Base-by-base conservation (phyloP, 1,140 invertebrate species). In the Rhopalosiphum padi region DNA sequence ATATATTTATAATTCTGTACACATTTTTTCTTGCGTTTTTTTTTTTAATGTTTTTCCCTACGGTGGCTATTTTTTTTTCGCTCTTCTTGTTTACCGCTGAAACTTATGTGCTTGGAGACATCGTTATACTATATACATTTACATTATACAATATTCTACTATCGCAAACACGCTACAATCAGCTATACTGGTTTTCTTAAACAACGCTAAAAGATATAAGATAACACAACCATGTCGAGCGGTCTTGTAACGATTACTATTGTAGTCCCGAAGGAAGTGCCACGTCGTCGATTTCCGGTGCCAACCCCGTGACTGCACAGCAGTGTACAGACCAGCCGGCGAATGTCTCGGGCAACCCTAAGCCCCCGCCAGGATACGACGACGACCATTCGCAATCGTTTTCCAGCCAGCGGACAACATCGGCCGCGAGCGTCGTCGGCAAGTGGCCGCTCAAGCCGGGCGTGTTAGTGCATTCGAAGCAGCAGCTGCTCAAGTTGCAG, bases 391-490 rank as follows among this genome's bases (percentile, higher is more conserved):
- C 51, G 22, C 68, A 53, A 85, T 53, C 68, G n/a, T 37, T n/a
- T 25, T 48, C 37, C 43, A n/a, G 43, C n/a, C 37, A 82, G 35
- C 46, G 51, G 51, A 87, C 23, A 30, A 9, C 35, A 1, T 25
- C 88, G 2, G 35, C 94, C 93, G 95, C 94, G 94, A 94, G 94
- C 94, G 95, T 94, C 93, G 95, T 94, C 91, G 95, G 95, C 55
- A 97, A 98, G 94, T 98, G 98, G 98, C 98, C 98, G 48, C 95
- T 98, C 93, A 97, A 98, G 94, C 98, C 98, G 3, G 98, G 98
- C 51, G 98, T 98, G 85, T 96, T 98, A 94, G 97, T 98, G 86
- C 98, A 98, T 95, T 97, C 98, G 68, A 98, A 98, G 95, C 97
- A 96, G n/a, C 91, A 91, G 9, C 3, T 94, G 18, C 53, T 21